Base-by-base conservation (phyloP, 2,797 vertebrate genomes). In the Acridotheres tristis region DNA sequence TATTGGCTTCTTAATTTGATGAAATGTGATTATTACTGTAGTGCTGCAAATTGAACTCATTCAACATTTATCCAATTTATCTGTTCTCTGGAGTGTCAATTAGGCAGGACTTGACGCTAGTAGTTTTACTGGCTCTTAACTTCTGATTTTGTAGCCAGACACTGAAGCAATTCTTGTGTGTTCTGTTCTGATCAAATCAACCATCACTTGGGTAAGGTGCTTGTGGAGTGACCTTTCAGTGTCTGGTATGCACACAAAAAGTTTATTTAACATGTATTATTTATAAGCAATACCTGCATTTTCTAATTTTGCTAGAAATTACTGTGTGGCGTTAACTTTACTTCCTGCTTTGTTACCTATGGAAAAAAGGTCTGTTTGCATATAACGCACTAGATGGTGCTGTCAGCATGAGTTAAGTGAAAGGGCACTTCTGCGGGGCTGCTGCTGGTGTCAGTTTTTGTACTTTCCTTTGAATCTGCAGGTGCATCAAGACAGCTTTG, bases 371-470 rank as follows among this genome's bases (percentile, higher is more conserved):
- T 62, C 4, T 40, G 7, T 57, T 25, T 65, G 21, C 1, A 0
- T 69, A 9, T 30, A 34, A 16, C 74, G 85, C 94, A 71, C 85
- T 96, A 96, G 94, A 50, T 96, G 95, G 95, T 90, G 78, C 20
- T 4, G 1, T 86, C 76, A 80, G 47, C 47, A 22, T 4, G 48
- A 81, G 27, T 75, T 54, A 54, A 77, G 26, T 34, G 47, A 26
- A 59, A 62, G 55, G 25, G 19, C 16, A 7, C 23, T n/a, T 76
- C 30, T 3, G 6, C 0, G 0, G 43, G 40, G 13, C 54, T 69
- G 61, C 38, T 15, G 42, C 32, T 72, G 2, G 0, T 14, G 8
- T 10, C 34, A 5, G 38, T 20, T 79, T 54, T 36, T 34, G 6
- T 69, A 5, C 17, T 89, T 50, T 8, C 25, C 15, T 26, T 69